These are phyloP conservation scores for Mareca penelope DNA, from an alignment of 2,797 vertebrate species.

Conservation along the genomic window DNA sequence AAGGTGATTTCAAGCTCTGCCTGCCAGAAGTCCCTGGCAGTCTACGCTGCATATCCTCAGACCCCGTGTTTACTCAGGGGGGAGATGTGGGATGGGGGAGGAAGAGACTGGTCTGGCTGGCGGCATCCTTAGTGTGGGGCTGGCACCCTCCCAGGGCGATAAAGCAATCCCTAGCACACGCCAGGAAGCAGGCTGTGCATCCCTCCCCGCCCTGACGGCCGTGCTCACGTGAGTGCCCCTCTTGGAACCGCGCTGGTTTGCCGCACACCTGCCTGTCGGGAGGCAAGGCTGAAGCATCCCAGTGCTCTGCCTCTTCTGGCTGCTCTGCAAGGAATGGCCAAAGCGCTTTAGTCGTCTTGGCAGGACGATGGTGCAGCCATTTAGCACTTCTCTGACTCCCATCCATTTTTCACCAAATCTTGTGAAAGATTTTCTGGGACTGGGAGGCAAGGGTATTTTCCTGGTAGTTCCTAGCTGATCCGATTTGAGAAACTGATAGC, in stretches of 20 bases:
- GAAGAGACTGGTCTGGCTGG: neutral
- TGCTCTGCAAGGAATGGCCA: fast-evolving
- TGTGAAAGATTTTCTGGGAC: neutral
- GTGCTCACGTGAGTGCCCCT: fast-evolving
- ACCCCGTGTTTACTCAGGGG: fast-evolving
- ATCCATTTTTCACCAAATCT: neutral
- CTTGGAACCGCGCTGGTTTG: neutral
- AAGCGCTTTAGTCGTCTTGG: neutral
- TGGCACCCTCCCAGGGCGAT: neutral
- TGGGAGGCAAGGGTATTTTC: neutral
- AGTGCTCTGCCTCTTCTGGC: neutral
- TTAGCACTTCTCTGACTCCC: fast-evolving
- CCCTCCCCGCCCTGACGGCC: neutral
- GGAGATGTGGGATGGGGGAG: neutral
- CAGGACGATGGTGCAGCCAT: fast-evolving
- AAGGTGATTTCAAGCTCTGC: neutral
- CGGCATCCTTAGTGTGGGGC: neutral
- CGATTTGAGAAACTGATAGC: neutral
- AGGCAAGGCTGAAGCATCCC: fast-evolving
- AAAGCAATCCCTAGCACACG: neutral
- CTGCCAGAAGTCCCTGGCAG: neutral
- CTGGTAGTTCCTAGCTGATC: neutral
- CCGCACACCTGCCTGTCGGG: neutral
- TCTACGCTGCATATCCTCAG: neutral
- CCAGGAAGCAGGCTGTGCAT: neutral